Conservation (phyloP, 2,888 invertebrate genomes). For the Caenorhabditis uteleia region DNA sequence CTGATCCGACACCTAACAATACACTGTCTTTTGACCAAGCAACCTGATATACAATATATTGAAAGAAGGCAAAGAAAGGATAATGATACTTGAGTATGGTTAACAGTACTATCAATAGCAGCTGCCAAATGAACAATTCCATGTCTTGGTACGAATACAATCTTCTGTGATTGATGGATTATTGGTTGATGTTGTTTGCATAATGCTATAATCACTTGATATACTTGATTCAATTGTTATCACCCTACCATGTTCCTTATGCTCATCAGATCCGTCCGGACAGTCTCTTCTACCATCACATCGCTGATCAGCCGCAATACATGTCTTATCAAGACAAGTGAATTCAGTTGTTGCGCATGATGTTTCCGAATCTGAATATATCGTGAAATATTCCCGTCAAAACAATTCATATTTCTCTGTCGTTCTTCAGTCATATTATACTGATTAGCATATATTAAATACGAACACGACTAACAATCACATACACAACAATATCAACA, state of each 20-base stretch:
- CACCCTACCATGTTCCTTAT: constrained; percentile 66
- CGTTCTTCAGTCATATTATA: no score
- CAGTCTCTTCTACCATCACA: constrained; percentile 93
- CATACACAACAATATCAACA: no score
- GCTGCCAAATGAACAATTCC: constrained; percentile 51
- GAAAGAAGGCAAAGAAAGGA: neutral
- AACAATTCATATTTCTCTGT: no score
- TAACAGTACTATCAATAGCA: constrained; percentile 42
- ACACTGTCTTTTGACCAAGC: constrained; percentile 42
- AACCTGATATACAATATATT: constrained; percentile 23
- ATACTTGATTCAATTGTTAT: neutral
- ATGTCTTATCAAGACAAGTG: constrained; percentile 54
- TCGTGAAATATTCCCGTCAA: neutral
- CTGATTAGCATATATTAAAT: no score
- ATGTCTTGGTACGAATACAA: constrained; percentile 42
- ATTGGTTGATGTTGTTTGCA: constrained; percentile 53
- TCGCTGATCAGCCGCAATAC: constrained; percentile 46
- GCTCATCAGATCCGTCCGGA: constrained; percentile 86
- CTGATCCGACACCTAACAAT: constrained; percentile 44
- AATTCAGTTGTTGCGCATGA: constrained; percentile 50
- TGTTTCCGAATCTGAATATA: constrained; percentile 43
- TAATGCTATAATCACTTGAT: constrained; percentile 23
- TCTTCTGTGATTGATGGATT: constrained; percentile 48
- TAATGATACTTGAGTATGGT: constrained; percentile 36
- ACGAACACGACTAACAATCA: neutral